Evolutionary conservation across 23 tunicate species (phyloP).

Genomic region (Corella eumyota): DNA sequence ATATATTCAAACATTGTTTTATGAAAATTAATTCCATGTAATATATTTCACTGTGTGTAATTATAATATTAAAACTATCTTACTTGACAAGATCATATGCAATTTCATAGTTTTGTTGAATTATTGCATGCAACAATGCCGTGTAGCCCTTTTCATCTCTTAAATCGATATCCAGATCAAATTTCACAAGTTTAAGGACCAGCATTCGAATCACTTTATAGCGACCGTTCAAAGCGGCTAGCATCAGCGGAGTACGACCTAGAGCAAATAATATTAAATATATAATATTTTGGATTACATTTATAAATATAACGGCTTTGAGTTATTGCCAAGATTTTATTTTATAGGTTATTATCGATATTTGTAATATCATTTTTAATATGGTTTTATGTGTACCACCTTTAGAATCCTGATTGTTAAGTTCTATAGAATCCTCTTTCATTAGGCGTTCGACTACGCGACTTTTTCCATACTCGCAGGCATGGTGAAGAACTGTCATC

Average conservation of each 20-base stretch:
- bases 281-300: too few species aligned
- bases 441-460: slow-evolving; percentile 33
- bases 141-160: slow-evolving; percentile 74
- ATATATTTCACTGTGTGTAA: too few species aligned
- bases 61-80: too few species aligned
- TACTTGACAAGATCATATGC: slow-evolving; percentile 63
- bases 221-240: slow-evolving; percentile 66
- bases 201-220: slow-evolving; percentile 35
- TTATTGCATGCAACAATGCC: slow-evolving; percentile 61
- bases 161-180: slow-evolving; percentile 62
- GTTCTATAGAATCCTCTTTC: slow-evolving; percentile 63
- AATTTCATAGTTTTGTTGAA: slow-evolving; percentile 52
- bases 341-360: too few species aligned
- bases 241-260: slow-evolving; percentile 78
- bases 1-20: too few species aligned
- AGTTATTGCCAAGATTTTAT: too few species aligned
- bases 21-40: too few species aligned
- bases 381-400: too few species aligned
- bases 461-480: slow-evolving; percentile 56
- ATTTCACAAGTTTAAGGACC: slow-evolving; percentile 41
- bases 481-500: slow-evolving; percentile 52
- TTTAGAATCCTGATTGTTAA: slow-evolving; percentile 55
- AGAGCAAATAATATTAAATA: too few species aligned
- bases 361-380: too few species aligned
- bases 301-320: too few species aligned